phyloP scores from a whole-genome alignment of 2,888 invertebrate species.

The Heliconius erato region DNA sequence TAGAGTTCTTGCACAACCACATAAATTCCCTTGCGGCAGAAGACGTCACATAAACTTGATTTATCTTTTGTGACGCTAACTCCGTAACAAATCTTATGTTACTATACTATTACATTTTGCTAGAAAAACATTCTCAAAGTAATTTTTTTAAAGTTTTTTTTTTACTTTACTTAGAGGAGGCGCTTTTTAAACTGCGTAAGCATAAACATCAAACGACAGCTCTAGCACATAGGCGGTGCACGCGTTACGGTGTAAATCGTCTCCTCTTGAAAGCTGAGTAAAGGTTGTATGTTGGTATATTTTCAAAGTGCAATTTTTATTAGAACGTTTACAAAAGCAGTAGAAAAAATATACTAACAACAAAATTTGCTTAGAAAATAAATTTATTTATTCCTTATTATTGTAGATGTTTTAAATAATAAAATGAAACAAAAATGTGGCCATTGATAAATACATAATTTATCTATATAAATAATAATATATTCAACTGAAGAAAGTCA shows the following conservation, averaged over 20 bases:
- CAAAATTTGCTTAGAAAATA: not conserved
- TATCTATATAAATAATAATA: conserved; percentile 7
- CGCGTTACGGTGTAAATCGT: conserved; percentile 42
- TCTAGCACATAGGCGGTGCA: conserved; percentile 38
- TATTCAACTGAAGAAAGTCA: conserved; percentile 23
- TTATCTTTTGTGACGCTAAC: conserved; percentile 80
- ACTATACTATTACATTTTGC: conserved; percentile 61
- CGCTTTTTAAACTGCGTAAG: conserved; percentile 49
- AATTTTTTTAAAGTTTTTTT: conserved; percentile 41
- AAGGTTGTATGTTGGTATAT: conserved; percentile 25
- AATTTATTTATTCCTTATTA: too few species aligned
- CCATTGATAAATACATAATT: not conserved
- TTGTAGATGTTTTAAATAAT: too few species aligned
- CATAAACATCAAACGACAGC: conserved; percentile 49
- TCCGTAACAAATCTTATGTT: conserved; percentile 74
- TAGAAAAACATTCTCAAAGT: conserved; percentile 56
- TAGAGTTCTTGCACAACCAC: conserved; percentile 69
- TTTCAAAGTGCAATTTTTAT: conserved; percentile 35
- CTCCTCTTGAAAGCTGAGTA: conserved; percentile 34
- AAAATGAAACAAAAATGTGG: not conserved
- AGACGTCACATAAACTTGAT: conserved; percentile 83
- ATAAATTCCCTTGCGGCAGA: conserved; percentile 80
- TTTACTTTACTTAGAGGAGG: conserved; percentile 33
- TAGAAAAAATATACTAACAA: not conserved
- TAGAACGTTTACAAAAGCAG: not conserved